Evolutionary conservation across 2,888 invertebrate species (phyloP).

Genomic region (Petrophora chlorosata): DNA sequence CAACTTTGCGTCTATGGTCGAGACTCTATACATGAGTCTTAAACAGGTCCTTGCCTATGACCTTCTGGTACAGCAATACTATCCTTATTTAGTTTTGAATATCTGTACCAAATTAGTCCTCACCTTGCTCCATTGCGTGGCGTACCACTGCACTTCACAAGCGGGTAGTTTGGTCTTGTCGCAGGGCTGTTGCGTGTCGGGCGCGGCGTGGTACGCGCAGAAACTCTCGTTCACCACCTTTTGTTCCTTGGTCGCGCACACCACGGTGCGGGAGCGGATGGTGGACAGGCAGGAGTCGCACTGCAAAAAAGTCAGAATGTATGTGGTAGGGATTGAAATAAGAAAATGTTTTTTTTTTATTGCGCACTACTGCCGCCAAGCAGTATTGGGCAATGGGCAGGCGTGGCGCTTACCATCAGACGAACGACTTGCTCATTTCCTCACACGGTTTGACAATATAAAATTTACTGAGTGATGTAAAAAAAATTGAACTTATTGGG

Average conservation of each 20-base stretch:
- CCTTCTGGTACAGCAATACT: too few relatives aligned
- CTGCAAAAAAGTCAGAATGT: slow-evolving; percentile 68
- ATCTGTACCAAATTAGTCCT: too few relatives aligned
- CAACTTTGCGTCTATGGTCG: too few relatives aligned
- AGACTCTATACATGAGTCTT: too few relatives aligned
- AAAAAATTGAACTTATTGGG: too few relatives aligned
- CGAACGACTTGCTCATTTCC: too few relatives aligned
- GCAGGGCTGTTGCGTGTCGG: slow-evolving; percentile 87
- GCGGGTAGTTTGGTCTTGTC: slow-evolving; percentile 77
- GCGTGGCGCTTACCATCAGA: too few relatives aligned
- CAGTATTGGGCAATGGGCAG: too few relatives aligned
- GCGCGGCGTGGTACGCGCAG: slow-evolving; percentile 86
- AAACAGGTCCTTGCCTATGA: too few relatives aligned
- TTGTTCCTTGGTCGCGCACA: slow-evolving; percentile 89
- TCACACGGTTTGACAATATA: too few relatives aligned
- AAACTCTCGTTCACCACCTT: slow-evolving; percentile 87
- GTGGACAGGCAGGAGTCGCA: slow-evolving; percentile 91
- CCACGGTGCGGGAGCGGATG: slow-evolving; percentile 88
- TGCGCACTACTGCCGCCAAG: not conserved
- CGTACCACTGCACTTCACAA: slow-evolving; percentile 94
- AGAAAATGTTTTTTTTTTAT: not conserved
- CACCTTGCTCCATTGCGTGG: slow-evolving; percentile 97
- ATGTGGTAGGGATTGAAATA: not conserved
- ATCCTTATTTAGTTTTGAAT: too few relatives aligned
- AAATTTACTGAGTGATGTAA: too few relatives aligned